A percentile compares a stretch with the other conserved stretches of the same genome.
These are phyloP conservation scores for Bufo bufo DNA, from an alignment of 2,113 vertebrate genomes.

Conservation along the genomic window DNA sequence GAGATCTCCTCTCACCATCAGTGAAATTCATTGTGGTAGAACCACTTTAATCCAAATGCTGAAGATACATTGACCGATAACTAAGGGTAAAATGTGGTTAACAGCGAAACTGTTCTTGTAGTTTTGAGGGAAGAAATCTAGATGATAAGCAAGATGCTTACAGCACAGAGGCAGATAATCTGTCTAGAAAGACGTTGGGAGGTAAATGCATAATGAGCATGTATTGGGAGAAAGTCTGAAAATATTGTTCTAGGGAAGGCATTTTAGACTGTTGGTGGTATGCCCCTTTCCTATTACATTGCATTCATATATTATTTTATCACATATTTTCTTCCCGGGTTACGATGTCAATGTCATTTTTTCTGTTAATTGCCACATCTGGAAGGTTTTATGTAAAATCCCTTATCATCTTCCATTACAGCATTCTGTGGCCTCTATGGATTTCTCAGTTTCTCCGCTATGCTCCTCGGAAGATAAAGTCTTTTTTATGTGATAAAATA, in stretches of 20 bases:
- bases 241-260: not conserved
- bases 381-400: slow-evolving; percentile 38
- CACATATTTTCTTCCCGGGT: slow-evolving; percentile 18
- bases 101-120: not conserved
- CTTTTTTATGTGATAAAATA: slow-evolving; percentile 17
- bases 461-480: slow-evolving; percentile 47
- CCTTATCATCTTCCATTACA: slow-evolving; percentile 43
- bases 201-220: not conserved
- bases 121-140: not conserved
- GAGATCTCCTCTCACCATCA: not conserved
- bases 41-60: not conserved
- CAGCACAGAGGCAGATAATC: not conserved
- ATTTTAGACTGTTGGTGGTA: not conserved
- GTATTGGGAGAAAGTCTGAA: not conserved
- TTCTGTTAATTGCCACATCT: slow-evolving; percentile 47
- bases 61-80: not conserved
- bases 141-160: not conserved
- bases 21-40: not conserved
- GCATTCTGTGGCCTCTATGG: slow-evolving; percentile 22
- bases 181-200: not conserved
- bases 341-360: slow-evolving; percentile 18
- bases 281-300: not conserved
- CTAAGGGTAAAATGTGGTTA: not conserved
- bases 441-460: slow-evolving; percentile 37
- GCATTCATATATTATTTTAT: slow-evolving; percentile 32